Percentiles rank a stretch among this genome's conserved stretches.
Conservation (phyloP, 2,797 vertebrate species). For the Micropoecilia bifurca region DNA sequence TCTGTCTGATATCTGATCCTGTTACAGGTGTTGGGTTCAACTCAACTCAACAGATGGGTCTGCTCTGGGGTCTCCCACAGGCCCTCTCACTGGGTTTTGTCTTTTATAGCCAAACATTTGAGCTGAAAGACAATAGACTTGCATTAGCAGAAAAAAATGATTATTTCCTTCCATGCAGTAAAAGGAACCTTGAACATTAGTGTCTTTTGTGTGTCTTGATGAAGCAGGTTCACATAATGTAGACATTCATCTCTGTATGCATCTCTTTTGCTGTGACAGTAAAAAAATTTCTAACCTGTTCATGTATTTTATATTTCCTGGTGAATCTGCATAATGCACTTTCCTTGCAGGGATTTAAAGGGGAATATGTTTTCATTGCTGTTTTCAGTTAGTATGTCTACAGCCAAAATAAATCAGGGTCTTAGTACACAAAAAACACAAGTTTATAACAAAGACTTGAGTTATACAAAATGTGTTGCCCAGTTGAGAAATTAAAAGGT, state of each 20-base stretch:
- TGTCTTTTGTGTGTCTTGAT: background rate
- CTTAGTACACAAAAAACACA: background rate
- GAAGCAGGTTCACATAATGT: background rate
- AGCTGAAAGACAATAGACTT: background rate
- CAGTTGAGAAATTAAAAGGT: too few relatives aligned
- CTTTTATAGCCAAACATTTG: background rate
- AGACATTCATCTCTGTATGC: background rate
- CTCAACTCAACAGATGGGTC: background rate
- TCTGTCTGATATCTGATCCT: background rate
- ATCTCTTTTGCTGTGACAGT: background rate
- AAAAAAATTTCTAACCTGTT: background rate
- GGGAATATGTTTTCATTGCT: background rate
- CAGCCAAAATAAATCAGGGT: background rate
- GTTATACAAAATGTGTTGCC: too few relatives aligned
- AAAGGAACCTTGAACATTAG: background rate
- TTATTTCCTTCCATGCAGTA: background rate
- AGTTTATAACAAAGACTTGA: too few relatives aligned
- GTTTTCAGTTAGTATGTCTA: background rate
- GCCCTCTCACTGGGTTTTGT: background rate
- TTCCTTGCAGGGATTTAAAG: background rate
- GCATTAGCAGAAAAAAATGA: background rate
- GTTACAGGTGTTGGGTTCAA: background rate
- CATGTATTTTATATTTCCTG: background rate
- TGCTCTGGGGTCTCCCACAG: background rate
- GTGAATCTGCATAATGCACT: background rate